phyloP scores from a whole-genome alignment of 2,888 invertebrate species.

The Ennomos fuscantarius region DNA sequence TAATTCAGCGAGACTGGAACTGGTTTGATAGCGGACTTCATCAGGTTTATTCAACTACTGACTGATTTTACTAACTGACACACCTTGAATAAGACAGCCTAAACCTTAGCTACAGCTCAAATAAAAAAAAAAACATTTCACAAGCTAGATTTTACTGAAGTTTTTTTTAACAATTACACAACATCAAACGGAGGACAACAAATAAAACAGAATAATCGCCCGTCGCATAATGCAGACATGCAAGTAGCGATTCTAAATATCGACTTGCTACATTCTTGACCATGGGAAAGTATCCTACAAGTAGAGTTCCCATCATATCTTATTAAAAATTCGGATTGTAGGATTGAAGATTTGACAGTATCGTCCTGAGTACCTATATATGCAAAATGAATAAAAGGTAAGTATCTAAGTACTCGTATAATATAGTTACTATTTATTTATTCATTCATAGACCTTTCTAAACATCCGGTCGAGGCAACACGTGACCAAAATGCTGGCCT shows the following conservation, averaged over 20 bases:
- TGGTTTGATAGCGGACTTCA: constrained; percentile 18
- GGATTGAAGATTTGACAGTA: no score
- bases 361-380: no score
- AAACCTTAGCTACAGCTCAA: no score
- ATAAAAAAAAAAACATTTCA: no score
- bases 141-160: no score
- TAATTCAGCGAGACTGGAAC: constrained; percentile 34
- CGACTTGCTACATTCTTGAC: constrained; percentile 59
- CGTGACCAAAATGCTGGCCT: no score
- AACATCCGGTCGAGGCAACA: no score
- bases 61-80: background rate
- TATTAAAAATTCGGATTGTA: background rate
- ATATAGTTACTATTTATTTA: no score
- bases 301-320: constrained; percentile 3
- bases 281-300: constrained; percentile 66
- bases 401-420: no score
- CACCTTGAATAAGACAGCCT: no score
- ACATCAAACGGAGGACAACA: background rate
- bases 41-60: constrained; percentile 14
- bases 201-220: constrained; percentile 53
- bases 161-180: background rate
- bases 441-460: no score
- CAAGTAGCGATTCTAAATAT: constrained; percentile 48
- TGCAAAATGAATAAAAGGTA: no score
- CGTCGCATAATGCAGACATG: constrained; percentile 50